A percentile compares a stretch with the other conserved stretches of the same genome.
These are phyloP conservation scores for Gasterosteus aculeatus DNA, from an alignment of 2,113 vertebrate genomes.

Conservation along the genomic window DNA sequence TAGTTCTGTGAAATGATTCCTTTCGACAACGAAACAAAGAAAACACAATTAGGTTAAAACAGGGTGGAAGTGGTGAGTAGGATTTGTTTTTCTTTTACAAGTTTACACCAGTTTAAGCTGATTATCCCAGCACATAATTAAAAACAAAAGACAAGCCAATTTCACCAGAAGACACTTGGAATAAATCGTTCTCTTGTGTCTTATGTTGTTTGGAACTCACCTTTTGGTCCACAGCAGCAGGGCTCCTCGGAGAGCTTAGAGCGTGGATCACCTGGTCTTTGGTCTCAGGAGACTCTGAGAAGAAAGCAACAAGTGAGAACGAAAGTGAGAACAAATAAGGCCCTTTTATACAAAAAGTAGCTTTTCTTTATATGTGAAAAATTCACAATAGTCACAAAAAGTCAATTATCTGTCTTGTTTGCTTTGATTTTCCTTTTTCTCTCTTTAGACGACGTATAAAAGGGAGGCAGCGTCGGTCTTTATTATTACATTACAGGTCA, in stretches of 20 bases:
- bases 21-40: constrained; percentile 16
- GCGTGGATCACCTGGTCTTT: constrained; percentile 27
- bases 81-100: not conserved
- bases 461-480: not conserved
- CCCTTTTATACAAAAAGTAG: not conserved
- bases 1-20: constrained; percentile 35
- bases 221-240: constrained; percentile 11
- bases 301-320: constrained; percentile 1
- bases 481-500: constrained; percentile 32
- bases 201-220: constrained; percentile 16
- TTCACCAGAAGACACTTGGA: not conserved
- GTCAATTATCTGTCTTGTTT: not conserved
- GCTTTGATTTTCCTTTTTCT: accelerated
- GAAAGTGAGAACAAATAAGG: not conserved
- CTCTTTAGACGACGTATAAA: not conserved
- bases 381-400: not conserved
- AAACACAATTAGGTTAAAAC: constrained; percentile 7
- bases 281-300: constrained; percentile 45
- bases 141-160: not conserved
- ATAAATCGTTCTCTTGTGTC: too few relatives aligned
- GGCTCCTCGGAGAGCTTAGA: not conserved
- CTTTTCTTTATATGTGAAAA: not conserved
- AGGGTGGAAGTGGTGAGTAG: not conserved
- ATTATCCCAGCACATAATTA: not conserved
- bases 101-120: not conserved